phyloP scores from a whole-genome alignment of 2,797 vertebrate genomes.

The Chiloscyllium punctatum region DNA sequence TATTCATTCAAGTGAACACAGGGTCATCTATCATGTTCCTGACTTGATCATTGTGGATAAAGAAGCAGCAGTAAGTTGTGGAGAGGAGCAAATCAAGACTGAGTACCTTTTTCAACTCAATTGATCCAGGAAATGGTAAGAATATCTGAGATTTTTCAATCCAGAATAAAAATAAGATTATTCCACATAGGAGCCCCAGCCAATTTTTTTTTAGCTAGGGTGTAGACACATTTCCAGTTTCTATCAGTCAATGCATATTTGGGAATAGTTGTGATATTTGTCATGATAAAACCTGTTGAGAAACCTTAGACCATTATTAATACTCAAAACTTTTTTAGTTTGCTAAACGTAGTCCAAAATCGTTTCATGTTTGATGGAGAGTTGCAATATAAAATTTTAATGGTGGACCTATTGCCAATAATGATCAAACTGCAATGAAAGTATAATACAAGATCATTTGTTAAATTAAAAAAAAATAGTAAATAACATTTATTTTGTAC shows the following conservation, averaged over 20 bases:
- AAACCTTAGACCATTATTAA: neutral
- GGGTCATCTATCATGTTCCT: neutral
- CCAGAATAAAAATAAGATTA: neutral
- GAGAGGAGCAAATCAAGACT: too few relatives aligned
- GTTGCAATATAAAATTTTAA: neutral
- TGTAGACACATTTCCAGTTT: too few relatives aligned
- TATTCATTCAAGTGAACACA: neutral
- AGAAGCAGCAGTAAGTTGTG: neutral
- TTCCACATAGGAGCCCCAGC: neutral
- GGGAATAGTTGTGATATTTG: neutral
- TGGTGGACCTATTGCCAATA: neutral
- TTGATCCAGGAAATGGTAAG: neutral
- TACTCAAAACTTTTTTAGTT: neutral
- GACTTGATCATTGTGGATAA: neutral
- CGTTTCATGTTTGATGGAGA: neutral
- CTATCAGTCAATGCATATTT: neutral
- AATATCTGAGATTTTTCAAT: neutral
- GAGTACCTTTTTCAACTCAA: too few relatives aligned
- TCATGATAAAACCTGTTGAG: neutral
- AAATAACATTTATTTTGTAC: slow-evolving; percentile 9
- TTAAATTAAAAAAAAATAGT: neutral
- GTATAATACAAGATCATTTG: neutral
- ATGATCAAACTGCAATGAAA: neutral
- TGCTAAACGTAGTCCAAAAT: neutral
- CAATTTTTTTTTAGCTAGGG: neutral